Evolutionary conservation across 1,140 invertebrate species (phyloP).

Genomic region (Sipha flava): DNA sequence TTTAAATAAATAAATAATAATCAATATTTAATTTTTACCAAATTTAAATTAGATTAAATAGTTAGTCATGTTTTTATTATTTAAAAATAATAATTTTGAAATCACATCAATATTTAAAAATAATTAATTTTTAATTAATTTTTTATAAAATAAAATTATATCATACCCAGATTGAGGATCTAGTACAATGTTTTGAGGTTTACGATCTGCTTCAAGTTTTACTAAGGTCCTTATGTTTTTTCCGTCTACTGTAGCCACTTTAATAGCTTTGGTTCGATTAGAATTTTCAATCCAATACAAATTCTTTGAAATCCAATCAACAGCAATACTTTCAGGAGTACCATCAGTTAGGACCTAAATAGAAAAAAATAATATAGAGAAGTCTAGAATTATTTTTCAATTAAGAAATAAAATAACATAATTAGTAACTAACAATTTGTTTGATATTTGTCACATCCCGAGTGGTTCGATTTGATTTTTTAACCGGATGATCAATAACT

Average conservation of each 20-base stretch:
- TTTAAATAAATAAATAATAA: too few relatives aligned
- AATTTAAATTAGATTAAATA: too few relatives aligned
- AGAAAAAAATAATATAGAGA: conserved; percentile 30
- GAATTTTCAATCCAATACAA: conserved; percentile 67
- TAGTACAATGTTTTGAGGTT: conserved; percentile 58
- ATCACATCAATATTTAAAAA: too few relatives aligned
- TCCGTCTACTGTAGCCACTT: conserved; percentile 53
- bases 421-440: not conserved
- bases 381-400: too few relatives aligned
- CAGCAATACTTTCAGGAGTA: conserved; percentile 61
- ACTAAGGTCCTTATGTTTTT: conserved; percentile 51
- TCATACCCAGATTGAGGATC: conserved; percentile 53
- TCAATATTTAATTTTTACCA: too few relatives aligned
- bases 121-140: not conserved
- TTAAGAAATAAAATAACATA: not conserved
- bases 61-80: too few relatives aligned
- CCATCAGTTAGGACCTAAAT: conserved; percentile 45
- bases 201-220: conserved; percentile 48
- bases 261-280: conserved; percentile 48
- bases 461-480: not conserved
- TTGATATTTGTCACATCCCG: not conserved
- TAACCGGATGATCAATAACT: not conserved
- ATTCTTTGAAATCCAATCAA: conserved; percentile 65
- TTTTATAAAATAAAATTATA: not conserved
- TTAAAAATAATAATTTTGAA: too few relatives aligned